Base-by-base conservation (phyloP, 1,140 invertebrate genomes). In the Drosophila ananassae region DNA sequence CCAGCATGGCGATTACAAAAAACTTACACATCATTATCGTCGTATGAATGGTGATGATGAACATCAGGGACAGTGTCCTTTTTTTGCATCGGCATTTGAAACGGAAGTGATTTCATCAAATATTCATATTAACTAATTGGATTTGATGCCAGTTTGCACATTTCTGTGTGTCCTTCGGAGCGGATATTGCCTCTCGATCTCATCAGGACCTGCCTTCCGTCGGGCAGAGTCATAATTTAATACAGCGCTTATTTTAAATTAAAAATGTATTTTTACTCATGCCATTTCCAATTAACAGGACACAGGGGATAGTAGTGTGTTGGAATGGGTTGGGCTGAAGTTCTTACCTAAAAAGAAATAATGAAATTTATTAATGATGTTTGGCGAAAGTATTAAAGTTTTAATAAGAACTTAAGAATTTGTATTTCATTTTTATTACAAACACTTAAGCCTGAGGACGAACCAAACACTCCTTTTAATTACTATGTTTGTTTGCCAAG, bases 101-200 rank as follows among this genome's bases (percentile, higher is more conserved):
- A 71, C 83, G 83, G 82, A 87, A 73, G 75, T 77, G 82, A 89
- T 89, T 87, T 87, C 82, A 87, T 87, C 83, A 87, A 87, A 87
- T 83, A 89, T 87, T 89, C 82, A 87, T 87, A 89, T 83, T 87
- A 87, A 87, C 82, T 89, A 87, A 87, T 87, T 87, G 82, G 83
- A 89, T 87, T 83, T 87, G 83, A 83, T 79, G 79, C 75, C 79
- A 66, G 80, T 82, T 82, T 51, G 48, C 64, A 78, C 55, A 48
- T 57, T 68, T 61, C 13, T 48, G 32, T 44, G 56, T 58, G 51
- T 54, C 56, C 57, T 77, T 53, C 59, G 51, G 21, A 74, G 46
- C 74, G 82, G 78, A 85, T 75, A 81, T 81, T 87, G 73, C 62
- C 62, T 39, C 54, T 55, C 73, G 62, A 67, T 50, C 54, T 67